These are phyloP conservation scores for Notarius lentiginosus DNA, from an alignment of 2,113 vertebrate genomes.

Conservation along the genomic window DNA sequence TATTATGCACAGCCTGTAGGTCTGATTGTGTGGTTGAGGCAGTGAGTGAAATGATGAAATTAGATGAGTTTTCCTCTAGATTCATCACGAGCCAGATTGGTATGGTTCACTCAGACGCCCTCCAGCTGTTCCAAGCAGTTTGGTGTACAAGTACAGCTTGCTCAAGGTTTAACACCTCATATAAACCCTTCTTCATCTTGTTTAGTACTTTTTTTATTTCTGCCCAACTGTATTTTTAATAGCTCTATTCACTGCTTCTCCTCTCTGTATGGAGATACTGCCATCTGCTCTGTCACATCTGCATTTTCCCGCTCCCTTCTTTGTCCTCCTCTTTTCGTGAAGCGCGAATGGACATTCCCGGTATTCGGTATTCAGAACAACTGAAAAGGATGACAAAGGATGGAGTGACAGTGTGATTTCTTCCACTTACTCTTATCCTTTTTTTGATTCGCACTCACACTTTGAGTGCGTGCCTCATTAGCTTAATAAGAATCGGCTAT, in stretches of 20 bases:
- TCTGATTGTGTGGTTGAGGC: slow-evolving; percentile 36
- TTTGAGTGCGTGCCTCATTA: slow-evolving; percentile 43
- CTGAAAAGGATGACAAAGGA: slow-evolving; percentile 54
- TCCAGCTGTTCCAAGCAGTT: slow-evolving; percentile 62
- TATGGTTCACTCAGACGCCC: slow-evolving; percentile 51
- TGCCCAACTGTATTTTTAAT: background rate
- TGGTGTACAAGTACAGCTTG: slow-evolving; percentile 25
- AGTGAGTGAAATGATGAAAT: slow-evolving; percentile 38
- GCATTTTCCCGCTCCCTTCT: slow-evolving; percentile 32
- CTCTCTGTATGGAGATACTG: background rate
- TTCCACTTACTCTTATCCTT: slow-evolving; percentile 44
- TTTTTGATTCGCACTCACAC: slow-evolving; percentile 34
- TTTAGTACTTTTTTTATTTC: slow-evolving; percentile 16
- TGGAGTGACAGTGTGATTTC: slow-evolving; percentile 53
- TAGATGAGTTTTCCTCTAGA: slow-evolving; percentile 45
- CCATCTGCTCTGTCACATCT: slow-evolving; percentile 45
- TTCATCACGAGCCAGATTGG: slow-evolving; percentile 67
- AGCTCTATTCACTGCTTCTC: slow-evolving; percentile 2
- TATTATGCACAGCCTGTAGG: slow-evolving; percentile 48
- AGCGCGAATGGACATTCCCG: slow-evolving; percentile 41
- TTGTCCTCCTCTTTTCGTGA: slow-evolving; percentile 38
- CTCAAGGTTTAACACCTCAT: slow-evolving; percentile 31
- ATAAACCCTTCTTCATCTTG: slow-evolving; percentile 5
- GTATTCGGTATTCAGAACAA: slow-evolving; percentile 30
- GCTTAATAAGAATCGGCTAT: slow-evolving; percentile 35